Conservation (phyloP, 2,113 vertebrate species). For the Machaerirhynchus nigripectus region DNA sequence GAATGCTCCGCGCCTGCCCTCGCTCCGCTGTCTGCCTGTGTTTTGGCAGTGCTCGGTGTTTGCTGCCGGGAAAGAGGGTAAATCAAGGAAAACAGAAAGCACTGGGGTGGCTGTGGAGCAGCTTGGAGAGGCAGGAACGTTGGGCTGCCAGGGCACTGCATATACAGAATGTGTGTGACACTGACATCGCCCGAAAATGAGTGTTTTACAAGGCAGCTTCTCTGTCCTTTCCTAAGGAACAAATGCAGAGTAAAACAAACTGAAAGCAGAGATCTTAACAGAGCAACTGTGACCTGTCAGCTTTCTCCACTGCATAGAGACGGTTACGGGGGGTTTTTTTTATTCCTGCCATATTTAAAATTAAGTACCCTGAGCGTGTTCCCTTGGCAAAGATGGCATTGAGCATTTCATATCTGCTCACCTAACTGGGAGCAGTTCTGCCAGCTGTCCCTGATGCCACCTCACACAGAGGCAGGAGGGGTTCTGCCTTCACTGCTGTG, state of each 20-base stretch:
- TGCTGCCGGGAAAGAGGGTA: background rate
- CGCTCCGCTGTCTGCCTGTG: background rate
- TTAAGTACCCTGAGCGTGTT: background rate
- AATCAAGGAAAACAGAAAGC: background rate
- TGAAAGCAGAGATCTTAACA: background rate
- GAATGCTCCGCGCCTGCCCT: background rate
- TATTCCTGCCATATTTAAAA: background rate
- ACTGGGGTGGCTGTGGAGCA: background rate
- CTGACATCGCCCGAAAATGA: background rate
- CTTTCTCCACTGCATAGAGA: background rate
- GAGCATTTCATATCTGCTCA: background rate
- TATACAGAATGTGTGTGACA: no score
- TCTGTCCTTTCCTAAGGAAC: background rate
- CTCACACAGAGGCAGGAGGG: background rate
- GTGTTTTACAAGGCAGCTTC: background rate
- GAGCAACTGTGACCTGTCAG: background rate
- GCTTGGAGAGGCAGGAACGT: background rate
- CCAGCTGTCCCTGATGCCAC: background rate
- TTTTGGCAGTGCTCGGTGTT: background rate
- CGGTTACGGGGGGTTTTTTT: background rate
- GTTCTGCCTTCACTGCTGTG: background rate
- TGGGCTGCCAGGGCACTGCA: background rate
- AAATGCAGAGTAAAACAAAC: background rate
- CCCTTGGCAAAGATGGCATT: background rate
- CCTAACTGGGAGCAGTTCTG: background rate